Evolutionary conservation across 1,140 invertebrate genomes (phyloP).

Genomic region (Hyles vespertilio): DNA sequence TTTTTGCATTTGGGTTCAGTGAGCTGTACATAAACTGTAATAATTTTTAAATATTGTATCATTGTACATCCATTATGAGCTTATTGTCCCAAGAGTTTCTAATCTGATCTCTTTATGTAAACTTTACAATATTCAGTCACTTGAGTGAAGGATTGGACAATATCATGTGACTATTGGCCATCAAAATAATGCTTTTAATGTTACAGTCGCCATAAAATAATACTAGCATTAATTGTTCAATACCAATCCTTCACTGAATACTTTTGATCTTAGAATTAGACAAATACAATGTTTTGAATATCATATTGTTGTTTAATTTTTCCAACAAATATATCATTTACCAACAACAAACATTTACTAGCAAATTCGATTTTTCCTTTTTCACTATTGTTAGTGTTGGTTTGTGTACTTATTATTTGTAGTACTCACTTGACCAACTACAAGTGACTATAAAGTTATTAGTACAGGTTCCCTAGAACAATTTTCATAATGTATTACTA

Average conservation of each 20-base stretch:
- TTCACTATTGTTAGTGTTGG: no score
- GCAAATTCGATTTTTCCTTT: no score
- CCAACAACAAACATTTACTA: no score
- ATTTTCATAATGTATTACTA: no score
- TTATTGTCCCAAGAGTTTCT: conserved; percentile 54
- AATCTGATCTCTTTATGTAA: conserved; percentile 66
- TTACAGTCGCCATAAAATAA: conserved; percentile 13
- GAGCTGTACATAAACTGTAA: conserved; percentile 26
- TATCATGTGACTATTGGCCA: conserved; percentile 11
- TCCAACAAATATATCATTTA: no score
- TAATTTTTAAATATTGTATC: not conserved
- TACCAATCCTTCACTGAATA: conserved; percentile 51
- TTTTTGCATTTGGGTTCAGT: conserved; percentile 50
- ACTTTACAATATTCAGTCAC: conserved; percentile 50
- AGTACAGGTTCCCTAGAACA: no score
- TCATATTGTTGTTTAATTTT: not conserved
- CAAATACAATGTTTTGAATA: conserved; percentile 62
- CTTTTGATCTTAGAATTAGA: conserved; percentile 64
- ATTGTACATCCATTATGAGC: conserved; percentile 33
- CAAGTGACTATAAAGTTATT: no score
- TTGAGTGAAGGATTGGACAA: conserved; percentile 49
- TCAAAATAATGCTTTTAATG: conserved; percentile 15
- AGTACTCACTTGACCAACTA: no score
- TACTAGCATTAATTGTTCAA: conserved; percentile 18
- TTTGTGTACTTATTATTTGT: no score